Evolutionary conservation across 2,113 vertebrate genomes (phyloP), one percentile per base, ranked within the genome.

Genomic region (Macheiramphus alcinus): DNA sequence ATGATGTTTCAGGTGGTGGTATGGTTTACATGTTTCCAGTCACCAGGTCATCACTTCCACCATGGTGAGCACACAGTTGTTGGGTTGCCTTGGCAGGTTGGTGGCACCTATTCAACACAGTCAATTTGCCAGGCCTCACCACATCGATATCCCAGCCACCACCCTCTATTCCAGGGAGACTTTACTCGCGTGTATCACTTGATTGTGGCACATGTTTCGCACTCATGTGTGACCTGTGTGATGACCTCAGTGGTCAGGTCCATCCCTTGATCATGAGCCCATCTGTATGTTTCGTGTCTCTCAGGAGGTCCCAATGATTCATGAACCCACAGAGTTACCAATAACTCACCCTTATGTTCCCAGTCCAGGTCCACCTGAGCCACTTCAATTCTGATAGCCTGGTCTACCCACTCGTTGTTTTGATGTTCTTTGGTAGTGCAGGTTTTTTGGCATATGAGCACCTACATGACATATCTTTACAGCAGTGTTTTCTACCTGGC

Each of bases 111-210:
- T 55, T 50, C 25, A 29, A n/a, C 32, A 18, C 14, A 45, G 16
- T 36, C 50, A 25, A 3, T 47, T 45, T 66, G 32, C 23, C 23
- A 43, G 61, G 31, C 32, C 38, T 43, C 38, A 53, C 61, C 38
- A 17, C 0, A 0, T 47, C 3, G 1, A 19, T 68, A 45, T 38
- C 42, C 25, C 48, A 45, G 50, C 40, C 34, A 56, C 42, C 34
- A 32, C 63, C 52, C 20, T 68, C 34, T 81, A 6, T 45, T 68
- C 42, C 63, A 68, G 16, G 26, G 21, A 6, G 34, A 56, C 27
- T 81, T 38, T 38, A 20, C 9, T 56, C 21, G 25, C 3, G 4
- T 7, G 16, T 21, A 58, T 81, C 27, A 38, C 22, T 47, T 68
- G n/a, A 26, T 38, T 48, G 43, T 68, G 79, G 34, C 52, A 23